phyloP scores from a whole-genome alignment of 2,888 invertebrate genomes.

The Cheilosia soror region DNA sequence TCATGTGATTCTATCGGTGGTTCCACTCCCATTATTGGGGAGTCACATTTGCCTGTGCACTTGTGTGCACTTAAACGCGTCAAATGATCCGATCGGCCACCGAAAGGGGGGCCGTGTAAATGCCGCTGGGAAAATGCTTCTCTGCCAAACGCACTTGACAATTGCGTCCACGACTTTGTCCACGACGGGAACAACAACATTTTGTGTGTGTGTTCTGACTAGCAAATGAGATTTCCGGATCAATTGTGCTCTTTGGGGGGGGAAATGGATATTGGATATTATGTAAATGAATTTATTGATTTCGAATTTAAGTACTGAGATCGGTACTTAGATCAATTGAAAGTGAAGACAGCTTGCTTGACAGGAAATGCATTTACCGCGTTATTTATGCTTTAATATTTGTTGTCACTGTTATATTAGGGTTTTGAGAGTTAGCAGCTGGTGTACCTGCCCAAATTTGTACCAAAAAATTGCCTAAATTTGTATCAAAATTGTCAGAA shows the following conservation, averaged over 20 bases:
- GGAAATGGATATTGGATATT: conserved; percentile 2
- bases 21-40: conserved; percentile 2
- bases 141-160: neutral
- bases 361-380: conserved; percentile 20
- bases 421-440: too few species aligned
- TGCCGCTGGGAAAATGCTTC: neutral
- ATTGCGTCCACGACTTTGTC: neutral
- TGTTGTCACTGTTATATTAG: too few species aligned
- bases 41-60: conserved; percentile 23
- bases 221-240: conserved; percentile 61
- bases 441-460: too few species aligned
- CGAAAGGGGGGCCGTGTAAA: neutral
- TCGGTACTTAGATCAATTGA: conserved; percentile 9
- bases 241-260: conserved; percentile 8
- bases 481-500: too few species aligned
- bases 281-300: conserved; percentile 47
- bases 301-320: conserved; percentile 16
- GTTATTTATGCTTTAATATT: neutral
- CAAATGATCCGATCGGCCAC: conserved; percentile 33
- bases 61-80: conserved; percentile 21
- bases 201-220: conserved; percentile 42
- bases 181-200: conserved; percentile 18
- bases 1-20: neutral
- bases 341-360: neutral
- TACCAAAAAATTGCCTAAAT: too few species aligned